Evolutionary conservation across 2,888 invertebrate genomes (phyloP), one percentile per base, ranked within the genome.

Genomic region (Watsonalla cultraria): DNA sequence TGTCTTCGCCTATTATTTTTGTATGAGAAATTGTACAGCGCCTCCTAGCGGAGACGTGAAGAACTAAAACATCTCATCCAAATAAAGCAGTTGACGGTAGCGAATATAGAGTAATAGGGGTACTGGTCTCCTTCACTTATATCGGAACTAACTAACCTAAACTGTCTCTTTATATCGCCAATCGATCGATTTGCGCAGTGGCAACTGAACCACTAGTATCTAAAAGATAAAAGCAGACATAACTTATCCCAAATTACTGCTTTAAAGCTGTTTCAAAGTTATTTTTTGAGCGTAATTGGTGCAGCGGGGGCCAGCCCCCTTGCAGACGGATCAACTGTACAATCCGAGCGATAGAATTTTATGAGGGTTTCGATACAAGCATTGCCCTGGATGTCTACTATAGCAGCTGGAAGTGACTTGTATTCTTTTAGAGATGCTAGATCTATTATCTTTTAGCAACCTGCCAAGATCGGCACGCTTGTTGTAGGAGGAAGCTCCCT

Each of bases 341-440:
- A 85, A 85, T 86, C 84, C 82, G 65, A 74, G 77, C 81, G 84
- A 89, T 89, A 89, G 86, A 89, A 89, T 89, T 89, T 89, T 89
- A 89, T 78, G 89, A 86, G 77, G 76, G 74, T 76, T 82, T 82
- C 84, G 84, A 80, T 81, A 85, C 79, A 86, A 86, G 86, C 85
- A 84, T 84, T 76, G 74, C 51, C 60, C 52, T 45, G 59, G 64
- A 70, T 52, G 42, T 11, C 8, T 8, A 42, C 11, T 2, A 9
- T 8, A 37, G 11, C 11, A 11, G 33, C 80, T 84, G 62, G 83
- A 86, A 62, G 68, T 58, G 73, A 45, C 51, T 0, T 7, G 2
- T 7, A 46, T 52, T 24, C 24, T 4, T 24, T 24, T 24, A 24
- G 24, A 24, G 24, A 24, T 24, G 24, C 2, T 24, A 24, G 24